A percentile compares a stretch with the other conserved stretches of the same genome.
phyloP scores from a whole-genome alignment of 2,113 vertebrate species.

The Ibidorhyncha struthersii region DNA sequence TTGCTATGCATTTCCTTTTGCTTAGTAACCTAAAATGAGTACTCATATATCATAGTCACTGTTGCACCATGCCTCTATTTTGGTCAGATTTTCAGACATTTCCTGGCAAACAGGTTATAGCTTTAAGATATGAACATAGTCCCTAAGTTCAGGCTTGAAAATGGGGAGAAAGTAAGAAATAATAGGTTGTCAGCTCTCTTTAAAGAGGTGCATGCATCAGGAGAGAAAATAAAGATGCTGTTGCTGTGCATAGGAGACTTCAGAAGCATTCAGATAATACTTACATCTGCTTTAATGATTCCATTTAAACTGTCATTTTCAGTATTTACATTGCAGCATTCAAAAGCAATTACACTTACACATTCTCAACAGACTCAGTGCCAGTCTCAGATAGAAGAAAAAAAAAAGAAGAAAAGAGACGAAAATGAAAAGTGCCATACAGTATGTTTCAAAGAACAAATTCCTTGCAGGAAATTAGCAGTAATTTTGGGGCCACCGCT shows the following conservation, averaged over 20 bases:
- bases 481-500: conserved; percentile 52
- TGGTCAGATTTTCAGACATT: conserved; percentile 34
- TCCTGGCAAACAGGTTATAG: conserved; percentile 55
- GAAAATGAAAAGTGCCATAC: conserved; percentile 36
- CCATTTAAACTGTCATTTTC: conserved; percentile 82
- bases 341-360: conserved; percentile 73
- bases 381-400: conserved; percentile 23
- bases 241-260: conserved; percentile 64
- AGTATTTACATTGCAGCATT: conserved; percentile 76
- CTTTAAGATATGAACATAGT: conserved; percentile 49
- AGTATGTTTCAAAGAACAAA: conserved; percentile 66
- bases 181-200: conserved; percentile 73
- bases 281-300: conserved; percentile 78
- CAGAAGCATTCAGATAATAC: conserved; percentile 75
- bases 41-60: neutral
- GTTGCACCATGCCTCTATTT: neutral
- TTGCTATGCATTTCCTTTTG: neutral
- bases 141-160: conserved; percentile 50
- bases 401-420: neutral
- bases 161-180: conserved; percentile 70
- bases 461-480: conserved; percentile 72
- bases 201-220: conserved; percentile 64
- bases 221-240: conserved; percentile 71
- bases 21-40: conserved; percentile 12
- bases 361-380: conserved; percentile 59